These are phyloP conservation scores for Pseudorhombus dupliciocellatus DNA, from an alignment of 2,113 vertebrate genomes.

Conservation along the genomic window DNA sequence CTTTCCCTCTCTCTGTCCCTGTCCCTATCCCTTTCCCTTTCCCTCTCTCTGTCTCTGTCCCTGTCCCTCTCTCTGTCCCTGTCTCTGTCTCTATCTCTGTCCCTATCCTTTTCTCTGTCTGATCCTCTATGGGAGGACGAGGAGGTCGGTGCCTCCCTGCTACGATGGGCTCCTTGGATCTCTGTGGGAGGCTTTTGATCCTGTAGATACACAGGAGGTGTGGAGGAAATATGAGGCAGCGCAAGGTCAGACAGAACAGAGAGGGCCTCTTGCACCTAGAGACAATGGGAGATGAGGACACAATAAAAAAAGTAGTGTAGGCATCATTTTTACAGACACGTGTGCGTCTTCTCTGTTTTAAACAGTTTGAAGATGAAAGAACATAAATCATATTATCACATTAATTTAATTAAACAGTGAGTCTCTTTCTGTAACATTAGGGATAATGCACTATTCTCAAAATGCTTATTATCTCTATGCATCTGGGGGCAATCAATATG, in stretches of 20 bases:
- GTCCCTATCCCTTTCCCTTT: neutral
- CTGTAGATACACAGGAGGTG: slow-evolving; percentile 21
- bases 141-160: slow-evolving; percentile 60
- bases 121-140: slow-evolving; percentile 49
- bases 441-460: slow-evolving; percentile 11
- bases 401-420: slow-evolving; percentile 21
- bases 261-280: slow-evolving; percentile 68
- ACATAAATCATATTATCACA: neutral
- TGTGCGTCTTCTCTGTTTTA: neutral
- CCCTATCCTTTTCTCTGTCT: slow-evolving; percentile 69
- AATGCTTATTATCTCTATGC: slow-evolving; percentile 26
- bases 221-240: slow-evolving; percentile 38
- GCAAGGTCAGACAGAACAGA: slow-evolving; percentile 43
- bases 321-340: neutral
- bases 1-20: neutral
- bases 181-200: slow-evolving; percentile 45
- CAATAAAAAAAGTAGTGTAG: slow-evolving; percentile 1
- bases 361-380: slow-evolving; percentile 9
- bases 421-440: neutral
- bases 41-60: neutral
- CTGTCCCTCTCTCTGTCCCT: neutral
- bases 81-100: slow-evolving; percentile 53
- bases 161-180: slow-evolving; percentile 45
- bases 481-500: slow-evolving; percentile 53
- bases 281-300: neutral